Evolutionary conservation across 2,888 invertebrate species (phyloP).

Genomic region (Strigamia maritima): DNA sequence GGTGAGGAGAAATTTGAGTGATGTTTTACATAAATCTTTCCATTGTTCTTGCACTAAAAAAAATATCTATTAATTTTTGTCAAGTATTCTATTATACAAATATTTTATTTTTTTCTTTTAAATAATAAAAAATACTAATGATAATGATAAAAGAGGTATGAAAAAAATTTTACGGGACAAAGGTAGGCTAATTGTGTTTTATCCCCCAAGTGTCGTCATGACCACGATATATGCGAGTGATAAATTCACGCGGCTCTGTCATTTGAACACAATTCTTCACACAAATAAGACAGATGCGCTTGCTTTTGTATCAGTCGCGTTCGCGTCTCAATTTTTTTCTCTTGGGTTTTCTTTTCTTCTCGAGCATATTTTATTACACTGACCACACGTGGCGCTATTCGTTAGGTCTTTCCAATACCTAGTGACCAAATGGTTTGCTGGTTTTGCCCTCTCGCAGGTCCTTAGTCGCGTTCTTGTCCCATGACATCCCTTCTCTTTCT

Average conservation of each 20-base stretch:
- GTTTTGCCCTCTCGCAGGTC: not conserved
- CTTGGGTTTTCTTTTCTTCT: slow-evolving; percentile 3
- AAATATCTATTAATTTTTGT: slow-evolving; percentile 18
- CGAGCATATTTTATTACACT: slow-evolving; percentile 24
- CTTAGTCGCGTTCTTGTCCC: slow-evolving; percentile 13
- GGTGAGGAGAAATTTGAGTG: slow-evolving; percentile 11
- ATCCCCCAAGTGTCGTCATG: slow-evolving; percentile 19
- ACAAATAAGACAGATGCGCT: slow-evolving; percentile 25
- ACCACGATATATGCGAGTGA: slow-evolving; percentile 24
- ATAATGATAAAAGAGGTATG: not conserved
- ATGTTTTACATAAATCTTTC: slow-evolving; percentile 24
- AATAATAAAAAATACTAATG: not conserved
- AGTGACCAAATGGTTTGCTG: slow-evolving; percentile 5
- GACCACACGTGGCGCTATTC: slow-evolving; percentile 24
- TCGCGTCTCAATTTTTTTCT: slow-evolving; percentile 24
- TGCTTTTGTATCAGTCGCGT: slow-evolving; percentile 9
- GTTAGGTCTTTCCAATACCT: not conserved
- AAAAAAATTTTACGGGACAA: not conserved
- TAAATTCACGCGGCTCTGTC: slow-evolving; percentile 6
- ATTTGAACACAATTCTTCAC: slow-evolving; percentile 17
- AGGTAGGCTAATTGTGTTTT: slow-evolving; percentile 20
- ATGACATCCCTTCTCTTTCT: not conserved
- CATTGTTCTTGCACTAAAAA: not conserved
- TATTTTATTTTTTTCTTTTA: not conserved
- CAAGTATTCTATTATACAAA: not conserved